Percentiles rank a stretch among this genome's conserved stretches.
Conservation (phyloP, 2,113 vertebrate species). For the Calcarius ornatus region DNA sequence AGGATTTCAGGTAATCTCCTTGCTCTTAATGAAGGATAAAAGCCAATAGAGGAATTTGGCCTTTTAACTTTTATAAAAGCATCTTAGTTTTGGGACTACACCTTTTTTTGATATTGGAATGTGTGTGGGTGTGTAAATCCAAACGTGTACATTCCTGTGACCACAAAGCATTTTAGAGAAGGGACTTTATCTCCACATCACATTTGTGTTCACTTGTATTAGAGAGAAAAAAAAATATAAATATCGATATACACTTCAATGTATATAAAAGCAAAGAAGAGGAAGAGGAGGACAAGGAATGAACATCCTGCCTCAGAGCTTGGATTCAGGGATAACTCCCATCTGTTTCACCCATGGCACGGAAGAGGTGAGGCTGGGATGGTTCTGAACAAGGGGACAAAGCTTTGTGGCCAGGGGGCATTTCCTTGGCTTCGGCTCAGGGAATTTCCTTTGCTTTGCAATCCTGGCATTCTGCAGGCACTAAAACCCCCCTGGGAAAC, state of each 20-base stretch:
- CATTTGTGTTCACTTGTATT: slow-evolving; percentile 47
- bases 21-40: slow-evolving; percentile 63
- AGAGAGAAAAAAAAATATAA: slow-evolving; percentile 12
- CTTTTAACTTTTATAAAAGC: slow-evolving; percentile 50
- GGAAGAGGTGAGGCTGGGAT: background rate
- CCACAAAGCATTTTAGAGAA: slow-evolving; percentile 33
- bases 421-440: background rate
- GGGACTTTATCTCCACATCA: slow-evolving; percentile 17
- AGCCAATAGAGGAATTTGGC: slow-evolving; percentile 56
- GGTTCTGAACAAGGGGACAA: background rate
- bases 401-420: background rate
- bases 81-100: slow-evolving; percentile 36
- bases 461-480: background rate
- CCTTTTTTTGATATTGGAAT: background rate
- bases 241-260: background rate
- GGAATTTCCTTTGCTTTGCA: background rate
- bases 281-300: background rate
- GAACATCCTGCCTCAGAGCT: background rate
- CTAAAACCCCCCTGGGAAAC: background rate
- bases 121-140: slow-evolving; percentile 21
- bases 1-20: slow-evolving; percentile 59
- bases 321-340: background rate
- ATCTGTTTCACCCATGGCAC: background rate
- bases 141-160: background rate
- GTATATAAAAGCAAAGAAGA: background rate